Conservation (phyloP, 2,113 vertebrate genomes). For the Mus pahari region DNA sequence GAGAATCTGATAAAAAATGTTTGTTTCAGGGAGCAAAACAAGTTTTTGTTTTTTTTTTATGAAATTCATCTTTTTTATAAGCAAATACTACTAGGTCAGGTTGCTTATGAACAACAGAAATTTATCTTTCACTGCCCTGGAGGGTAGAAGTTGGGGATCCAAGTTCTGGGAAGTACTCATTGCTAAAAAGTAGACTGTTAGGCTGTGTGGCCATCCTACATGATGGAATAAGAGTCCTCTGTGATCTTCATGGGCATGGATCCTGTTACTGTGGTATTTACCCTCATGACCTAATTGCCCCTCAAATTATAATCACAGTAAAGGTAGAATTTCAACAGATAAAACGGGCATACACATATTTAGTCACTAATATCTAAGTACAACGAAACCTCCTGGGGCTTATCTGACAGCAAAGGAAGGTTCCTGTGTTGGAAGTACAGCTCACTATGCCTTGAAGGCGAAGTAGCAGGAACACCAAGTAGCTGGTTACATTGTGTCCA, state of each 20-base stretch:
- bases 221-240: neutral
- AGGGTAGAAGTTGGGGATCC: neutral
- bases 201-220: neutral
- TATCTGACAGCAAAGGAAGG: neutral
- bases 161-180: neutral
- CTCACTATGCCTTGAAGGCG: too few species aligned
- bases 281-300: neutral
- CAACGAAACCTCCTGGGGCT: neutral
- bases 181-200: neutral
- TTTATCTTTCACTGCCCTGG: too few species aligned
- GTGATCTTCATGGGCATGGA: neutral
- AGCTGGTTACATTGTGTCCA: neutral
- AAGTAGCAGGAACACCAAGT: neutral
- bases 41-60: neutral
- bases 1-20: neutral
- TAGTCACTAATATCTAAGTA: neutral
- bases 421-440: neutral
- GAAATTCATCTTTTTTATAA: neutral
- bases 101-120: neutral
- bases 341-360: neutral
- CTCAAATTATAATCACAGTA: neutral
- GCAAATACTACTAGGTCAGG: neutral
- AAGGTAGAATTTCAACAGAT: neutral
- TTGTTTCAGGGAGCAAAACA: neutral
- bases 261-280: neutral